Evolutionary conservation across 2,113 vertebrate species (phyloP), one percentile per base, ranked within the genome.

Genomic region (Cryptoleucopteryx plumbea): DNA sequence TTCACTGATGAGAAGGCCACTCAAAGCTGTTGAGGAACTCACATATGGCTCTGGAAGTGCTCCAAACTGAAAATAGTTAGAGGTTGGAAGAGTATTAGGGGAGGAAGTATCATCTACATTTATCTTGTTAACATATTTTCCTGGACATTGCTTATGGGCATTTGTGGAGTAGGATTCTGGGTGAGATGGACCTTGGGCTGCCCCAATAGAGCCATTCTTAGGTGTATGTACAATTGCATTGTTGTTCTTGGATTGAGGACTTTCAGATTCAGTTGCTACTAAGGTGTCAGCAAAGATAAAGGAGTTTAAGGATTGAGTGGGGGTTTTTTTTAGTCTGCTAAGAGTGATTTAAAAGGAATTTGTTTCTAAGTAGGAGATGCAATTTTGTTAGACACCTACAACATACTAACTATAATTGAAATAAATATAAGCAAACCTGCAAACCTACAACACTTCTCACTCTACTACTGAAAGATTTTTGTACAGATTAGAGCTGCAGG

Each of bases 71-170:
- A 65, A 55, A 59, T 0, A 80, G 31, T 8, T 38, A 38, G 42
- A 75, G 20, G 23, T 1, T 84, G 16, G 32, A 59, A 87, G 15
- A 74, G 18, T 47, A 20, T 36, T 56, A 42, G 5, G 6, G 27
- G 26, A 67, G 8, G 8, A 75, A 75, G 18, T 1, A 2, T 8
- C 20, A 72, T 7, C 5, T 58, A 5, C 0, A 0, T 34, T 82
- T 59, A 52, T 17, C 10, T 43, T 47, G 22, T 36, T 83, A 27
- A 56, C 3, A 0, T 77, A 7, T 63, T 83, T 42, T 50, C 18
- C 53, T 61, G 34, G 32, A 17, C 16, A 29, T 20, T 71, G 19
- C 17, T 75, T 58, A 67, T 10, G 20, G 27, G 42, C 14, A 26
- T 3, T 10, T 17, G 27, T 48, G 31, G 23, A 45, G 13, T 2